Percentiles rank a stretch among this genome's conserved stretches.
Evolutionary conservation across 2,113 vertebrate species (phyloP).

Genomic region (Lasiurus cinereus): DNA sequence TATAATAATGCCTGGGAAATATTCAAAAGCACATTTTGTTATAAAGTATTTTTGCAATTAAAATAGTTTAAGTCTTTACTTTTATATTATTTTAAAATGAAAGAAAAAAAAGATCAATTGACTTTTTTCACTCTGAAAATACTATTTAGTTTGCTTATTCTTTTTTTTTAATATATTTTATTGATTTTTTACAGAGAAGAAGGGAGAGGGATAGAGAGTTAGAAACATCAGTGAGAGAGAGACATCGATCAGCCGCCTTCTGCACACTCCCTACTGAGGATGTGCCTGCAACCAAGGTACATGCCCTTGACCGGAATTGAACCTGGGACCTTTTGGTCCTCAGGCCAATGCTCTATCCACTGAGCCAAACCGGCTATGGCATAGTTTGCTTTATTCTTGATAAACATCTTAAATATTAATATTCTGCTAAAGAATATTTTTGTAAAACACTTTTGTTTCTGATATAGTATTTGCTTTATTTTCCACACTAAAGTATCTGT

Average conservation of each 20-base stretch:
- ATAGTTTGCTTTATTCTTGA: not conserved
- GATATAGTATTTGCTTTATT: not conserved
- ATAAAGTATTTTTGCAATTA: slow-evolving; percentile 61
- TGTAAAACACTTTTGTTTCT: not conserved
- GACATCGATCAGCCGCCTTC: too few relatives aligned
- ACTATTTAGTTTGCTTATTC: not conserved
- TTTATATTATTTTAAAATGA: slow-evolving; percentile 39
- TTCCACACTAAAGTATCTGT: not conserved
- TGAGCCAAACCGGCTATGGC: too few relatives aligned
- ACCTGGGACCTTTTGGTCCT: too few relatives aligned
- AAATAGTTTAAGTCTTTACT: slow-evolving; percentile 64
- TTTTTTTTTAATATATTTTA: too few relatives aligned
- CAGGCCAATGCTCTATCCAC: too few relatives aligned
- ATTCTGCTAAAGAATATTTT: not conserved
- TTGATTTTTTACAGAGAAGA: too few relatives aligned
- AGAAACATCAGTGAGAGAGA: too few relatives aligned
- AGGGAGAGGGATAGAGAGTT: too few relatives aligned
- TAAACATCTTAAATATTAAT: slow-evolving; percentile 29
- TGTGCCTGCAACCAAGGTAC: too few relatives aligned
- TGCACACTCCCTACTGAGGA: too few relatives aligned
- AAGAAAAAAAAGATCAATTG: not conserved
- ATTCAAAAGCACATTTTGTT: slow-evolving; percentile 62
- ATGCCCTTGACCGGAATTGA: too few relatives aligned
- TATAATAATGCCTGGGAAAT: slow-evolving; percentile 64
- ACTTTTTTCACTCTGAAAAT: not conserved